Evolutionary conservation across 2,888 invertebrate genomes (phyloP), one percentile per base, ranked within the genome.

Genomic region (Aporophyla lueneburgensis): DNA sequence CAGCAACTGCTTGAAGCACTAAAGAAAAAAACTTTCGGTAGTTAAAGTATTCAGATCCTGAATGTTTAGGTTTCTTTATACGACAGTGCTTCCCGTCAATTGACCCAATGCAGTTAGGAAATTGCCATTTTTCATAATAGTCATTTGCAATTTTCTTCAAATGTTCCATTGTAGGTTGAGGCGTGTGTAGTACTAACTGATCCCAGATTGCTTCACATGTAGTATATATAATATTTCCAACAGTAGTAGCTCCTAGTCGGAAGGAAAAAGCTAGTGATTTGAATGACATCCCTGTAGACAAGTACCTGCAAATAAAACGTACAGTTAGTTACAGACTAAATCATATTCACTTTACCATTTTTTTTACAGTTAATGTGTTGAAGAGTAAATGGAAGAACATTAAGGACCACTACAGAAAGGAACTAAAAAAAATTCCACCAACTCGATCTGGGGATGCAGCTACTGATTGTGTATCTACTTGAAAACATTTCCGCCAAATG

Each of bases 51-150:
- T 74, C 72, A 75, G 80, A 81, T 70, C 78, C 76, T 71, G 78
- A 74, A 74, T 78, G 78, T 68, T 71, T 72, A 33, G 78, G 76
- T 66, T 76, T 74, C 67, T 78, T 71, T 72, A 69, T 69, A 69
- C 69, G 74, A 78, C 65, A 73, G 76, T 82, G 82, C 71, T 79
- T 82, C 66, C 82, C 79, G 73, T 82, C 83, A 68, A 83, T 53
- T 56, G 82, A 74, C 63, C 74, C 77, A 40, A 79, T 74, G 54
- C 74, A 71, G 74, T 82, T 81, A 27, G 81, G 71, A 78, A 81
- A 78, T 74, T 78, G 75, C 79, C 77, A 80, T 68, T 71, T 77
- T 58, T 77, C 72, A 71, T 70, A 66, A 74, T 71, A 75, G 63
- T 53, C 68, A 68, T 76, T 72, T 68, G 67, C 67, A 33, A 78